These are phyloP conservation scores for Chelidonichthys spinosus DNA, from an alignment of 2,797 vertebrate genomes.

Conservation along the genomic window DNA sequence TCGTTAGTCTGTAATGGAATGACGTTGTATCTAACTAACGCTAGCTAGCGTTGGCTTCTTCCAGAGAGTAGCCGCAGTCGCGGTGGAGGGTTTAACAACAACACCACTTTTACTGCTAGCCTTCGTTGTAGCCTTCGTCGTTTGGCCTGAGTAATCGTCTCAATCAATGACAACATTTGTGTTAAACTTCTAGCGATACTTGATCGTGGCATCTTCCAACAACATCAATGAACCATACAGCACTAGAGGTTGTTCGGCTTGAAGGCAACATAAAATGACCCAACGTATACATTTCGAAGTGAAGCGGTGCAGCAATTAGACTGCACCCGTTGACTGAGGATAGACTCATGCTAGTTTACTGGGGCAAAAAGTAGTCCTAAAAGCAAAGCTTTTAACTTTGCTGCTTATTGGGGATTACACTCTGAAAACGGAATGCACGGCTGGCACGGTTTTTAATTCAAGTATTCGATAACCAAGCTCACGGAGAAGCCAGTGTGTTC, in stretches of 20 bases:
- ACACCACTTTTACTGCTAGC: conserved; percentile 59
- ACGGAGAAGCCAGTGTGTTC: neutral
- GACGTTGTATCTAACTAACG: conserved; percentile 29
- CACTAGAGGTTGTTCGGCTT: neutral
- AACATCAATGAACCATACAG: neutral
- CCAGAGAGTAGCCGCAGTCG: conserved; percentile 63
- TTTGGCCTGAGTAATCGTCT: neutral
- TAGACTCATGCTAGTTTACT: conserved; percentile 16
- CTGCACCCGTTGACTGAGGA: conserved; percentile 49
- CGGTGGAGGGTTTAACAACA: conserved; percentile 66
- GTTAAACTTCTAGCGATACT: neutral
- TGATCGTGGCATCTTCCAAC: neutral
- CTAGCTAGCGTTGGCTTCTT: conserved; percentile 42
- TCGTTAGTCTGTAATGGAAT: conserved; percentile 15
- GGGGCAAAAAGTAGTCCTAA: conserved; percentile 8
- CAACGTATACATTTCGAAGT: conserved; percentile 24
- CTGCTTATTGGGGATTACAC: neutral
- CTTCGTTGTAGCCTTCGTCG: conserved; percentile 43
- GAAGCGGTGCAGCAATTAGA: conserved; percentile 69
- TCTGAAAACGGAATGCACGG: neutral
- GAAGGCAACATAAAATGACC: conserved; percentile 13
- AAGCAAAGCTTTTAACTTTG: neutral
- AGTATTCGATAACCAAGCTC: neutral
- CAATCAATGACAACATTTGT: conserved; percentile 27
- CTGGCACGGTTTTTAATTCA: neutral